Percentiles rank a stretch among this genome's conserved stretches.
Conservation (phyloP, 2,797 vertebrate species). For the Microctenopoma lineatum region DNA sequence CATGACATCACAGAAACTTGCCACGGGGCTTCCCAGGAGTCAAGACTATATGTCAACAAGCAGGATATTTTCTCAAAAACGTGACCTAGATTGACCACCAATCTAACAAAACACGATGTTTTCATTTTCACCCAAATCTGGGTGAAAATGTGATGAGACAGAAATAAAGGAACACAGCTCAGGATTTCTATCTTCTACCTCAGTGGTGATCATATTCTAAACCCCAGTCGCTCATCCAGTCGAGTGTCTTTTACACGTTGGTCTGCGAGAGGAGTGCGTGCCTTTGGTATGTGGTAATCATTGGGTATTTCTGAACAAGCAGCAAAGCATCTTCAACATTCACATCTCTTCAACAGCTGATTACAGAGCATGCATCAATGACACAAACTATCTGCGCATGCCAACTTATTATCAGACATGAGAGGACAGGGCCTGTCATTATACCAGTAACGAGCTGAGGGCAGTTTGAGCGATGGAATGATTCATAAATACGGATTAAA, state of each 20-base stretch:
- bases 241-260: slow-evolving; percentile 42
- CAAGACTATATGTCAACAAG: not conserved
- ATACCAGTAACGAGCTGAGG: not conserved
- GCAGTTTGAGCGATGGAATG: slow-evolving; percentile 6
- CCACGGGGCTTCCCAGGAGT: slow-evolving; percentile 10
- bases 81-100: slow-evolving; percentile 1
- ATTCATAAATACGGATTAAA: slow-evolving; percentile 11
- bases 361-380: slow-evolving; percentile 39
- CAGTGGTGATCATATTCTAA: not conserved
- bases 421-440: slow-evolving; percentile 32
- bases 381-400: slow-evolving; percentile 18
- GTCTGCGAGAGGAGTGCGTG: slow-evolving; percentile 9
- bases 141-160: not conserved
- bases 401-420: slow-evolving; percentile 19
- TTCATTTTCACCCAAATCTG: not conserved
- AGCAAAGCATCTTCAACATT: slow-evolving; percentile 16
- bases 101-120: not conserved
- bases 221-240: not conserved
- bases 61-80: not conserved
- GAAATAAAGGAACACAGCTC: not conserved
- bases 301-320: slow-evolving; percentile 21
- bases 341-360: slow-evolving; percentile 33
- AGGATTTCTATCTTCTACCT: slow-evolving; percentile 13
- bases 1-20: slow-evolving; percentile 41
- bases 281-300: slow-evolving; percentile 1